Evolutionary conservation across 2,113 vertebrate species (phyloP), one percentile per base, ranked within the genome.

Genomic region (Pangasianodon gigas): DNA sequence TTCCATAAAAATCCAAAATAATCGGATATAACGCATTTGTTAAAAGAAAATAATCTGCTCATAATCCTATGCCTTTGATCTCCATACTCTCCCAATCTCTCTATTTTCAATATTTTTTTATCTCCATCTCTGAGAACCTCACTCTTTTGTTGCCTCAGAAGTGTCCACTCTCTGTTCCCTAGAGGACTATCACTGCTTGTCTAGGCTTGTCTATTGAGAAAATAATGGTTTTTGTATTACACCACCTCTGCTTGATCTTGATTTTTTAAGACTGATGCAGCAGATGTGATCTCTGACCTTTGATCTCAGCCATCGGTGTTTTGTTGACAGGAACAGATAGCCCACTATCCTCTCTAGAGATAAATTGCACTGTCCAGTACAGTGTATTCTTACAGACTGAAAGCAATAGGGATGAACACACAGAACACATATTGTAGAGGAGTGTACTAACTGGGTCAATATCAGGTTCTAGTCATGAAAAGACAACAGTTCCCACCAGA

Each of bases 171-270:
- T 81, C 24, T 54, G 51, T 86, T 44, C 41, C 29, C 58, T 74
- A 29, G 83, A 82, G 71, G 85, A 52, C n/a, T 75, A 83, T 37
- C 26, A 48, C 58, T 85, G 48, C 86, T 54, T 37, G 67, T 51
- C 52, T 81, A 77, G 60, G 56, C 58, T 85, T n/a, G 16, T 88
- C 77, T 75, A 86, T 26, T 83, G 75, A 83, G 62, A 87, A 86
- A 91, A 90, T 85, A 88, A 88, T 88, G 83, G 4, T 3, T 56
- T 88, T 88, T 75, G 82, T 86, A 83, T 54, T 91, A 83, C 87
- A 89, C 46, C 75, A 67, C 77, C 84, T 86, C 85, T 60, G 24
- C 75, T 52, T 44, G 60, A 62, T 74, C 74, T 88, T 83, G 62
- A 79, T 86, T 86, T 80, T 54, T 69, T 48, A 60, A 58, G 67